Conservation (phyloP, 2,797 vertebrate genomes). For the Distichodus sexfasciatus region DNA sequence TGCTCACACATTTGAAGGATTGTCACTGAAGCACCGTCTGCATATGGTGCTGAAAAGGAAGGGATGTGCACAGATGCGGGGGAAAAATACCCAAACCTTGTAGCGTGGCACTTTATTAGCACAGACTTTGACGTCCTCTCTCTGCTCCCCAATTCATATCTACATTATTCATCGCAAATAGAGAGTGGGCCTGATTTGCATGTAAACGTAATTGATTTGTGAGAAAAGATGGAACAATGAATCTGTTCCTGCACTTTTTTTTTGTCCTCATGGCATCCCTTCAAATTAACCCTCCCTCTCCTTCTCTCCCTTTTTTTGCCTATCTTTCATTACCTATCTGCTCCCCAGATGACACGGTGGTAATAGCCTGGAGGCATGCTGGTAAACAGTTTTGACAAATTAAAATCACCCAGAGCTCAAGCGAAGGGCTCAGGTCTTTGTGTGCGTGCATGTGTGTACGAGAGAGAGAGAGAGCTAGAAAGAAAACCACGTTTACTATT, state of each 20-base stretch:
- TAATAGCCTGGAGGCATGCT: constrained; percentile 74
- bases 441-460: constrained; percentile 23
- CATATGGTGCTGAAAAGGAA: not conserved
- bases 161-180: constrained; percentile 74
- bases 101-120: constrained; percentile 50
- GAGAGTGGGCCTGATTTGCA: constrained; percentile 71
- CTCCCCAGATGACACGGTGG: constrained; percentile 71
- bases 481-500: constrained; percentile 5
- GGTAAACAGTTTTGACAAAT: constrained; percentile 85
- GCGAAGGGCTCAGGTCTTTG: constrained; percentile 7
- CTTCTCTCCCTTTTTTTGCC: constrained; percentile 62
- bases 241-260: constrained; percentile 30
- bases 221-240: constrained; percentile 58
- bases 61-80: not conserved
- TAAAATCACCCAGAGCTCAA: constrained; percentile 70
- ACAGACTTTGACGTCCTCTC: constrained; percentile 47
- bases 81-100: constrained; percentile 3
- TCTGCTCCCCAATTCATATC: constrained; percentile 43
- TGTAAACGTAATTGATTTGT: constrained; percentile 67
- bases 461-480: not conserved
- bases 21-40: not conserved
- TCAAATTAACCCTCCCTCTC: constrained; percentile 21
- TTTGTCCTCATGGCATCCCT: constrained; percentile 20
- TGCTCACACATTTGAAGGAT: not conserved
- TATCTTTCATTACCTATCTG: constrained; percentile 78